Evolutionary conservation across 2,113 vertebrate genomes (phyloP).

Genomic region (Strigops habroptila): DNA sequence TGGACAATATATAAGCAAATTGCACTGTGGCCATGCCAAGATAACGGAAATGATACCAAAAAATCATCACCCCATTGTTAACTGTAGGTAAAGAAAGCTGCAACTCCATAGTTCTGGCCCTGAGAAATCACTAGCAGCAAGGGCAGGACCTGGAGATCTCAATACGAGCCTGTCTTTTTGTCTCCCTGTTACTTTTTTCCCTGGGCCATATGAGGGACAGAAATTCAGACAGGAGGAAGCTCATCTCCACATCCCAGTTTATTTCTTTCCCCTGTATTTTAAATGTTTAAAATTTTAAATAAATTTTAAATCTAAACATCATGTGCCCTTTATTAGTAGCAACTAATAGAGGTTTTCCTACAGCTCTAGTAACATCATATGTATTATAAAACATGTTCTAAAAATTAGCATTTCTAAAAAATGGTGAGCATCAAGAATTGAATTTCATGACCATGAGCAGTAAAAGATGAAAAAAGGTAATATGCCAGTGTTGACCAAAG

Average conservation of each 20-base stretch:
- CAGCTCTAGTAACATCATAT: background rate
- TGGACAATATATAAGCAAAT: background rate
- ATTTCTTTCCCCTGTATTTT: background rate
- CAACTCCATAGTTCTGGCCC: background rate
- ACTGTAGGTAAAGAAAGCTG: background rate
- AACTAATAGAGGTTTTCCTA: background rate
- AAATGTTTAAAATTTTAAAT: background rate
- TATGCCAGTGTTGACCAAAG: constrained; percentile 71
- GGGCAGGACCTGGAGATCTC: background rate
- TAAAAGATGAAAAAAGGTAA: constrained; percentile 80
- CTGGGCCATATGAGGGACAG: background rate
- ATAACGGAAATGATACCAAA: background rate
- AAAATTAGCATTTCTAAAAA: constrained; percentile 70
- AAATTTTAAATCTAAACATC: background rate
- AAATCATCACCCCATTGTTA: background rate
- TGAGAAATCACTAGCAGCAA: background rate
- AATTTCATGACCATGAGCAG: constrained; percentile 70
- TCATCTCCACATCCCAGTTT: background rate
- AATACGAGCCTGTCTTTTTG: background rate
- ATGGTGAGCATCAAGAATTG: constrained; percentile 43
- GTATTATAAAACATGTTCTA: background rate
- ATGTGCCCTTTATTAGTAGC: background rate
- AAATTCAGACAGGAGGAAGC: background rate
- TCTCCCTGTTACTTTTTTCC: background rate
- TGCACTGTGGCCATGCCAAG: background rate